Conservation (phyloP, 2,113 vertebrate genomes). For the Brachyhypopomus occidentalis region DNA sequence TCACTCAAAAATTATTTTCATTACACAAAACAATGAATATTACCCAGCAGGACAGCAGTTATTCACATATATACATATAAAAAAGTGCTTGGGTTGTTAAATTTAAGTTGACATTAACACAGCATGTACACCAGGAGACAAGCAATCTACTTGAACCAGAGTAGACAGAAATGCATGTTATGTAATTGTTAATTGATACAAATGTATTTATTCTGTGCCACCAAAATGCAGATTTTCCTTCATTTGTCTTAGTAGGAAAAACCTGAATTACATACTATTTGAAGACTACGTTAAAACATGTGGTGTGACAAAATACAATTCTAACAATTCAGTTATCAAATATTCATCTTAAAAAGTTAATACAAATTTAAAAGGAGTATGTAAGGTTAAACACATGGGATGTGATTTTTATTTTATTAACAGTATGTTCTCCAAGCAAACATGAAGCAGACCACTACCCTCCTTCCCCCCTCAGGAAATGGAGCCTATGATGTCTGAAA, state of each 20-base stretch:
- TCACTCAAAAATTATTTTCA: not conserved
- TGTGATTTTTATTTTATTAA: not conserved
- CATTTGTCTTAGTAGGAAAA: not conserved
- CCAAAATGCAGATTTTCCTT: slow-evolving; percentile 2
- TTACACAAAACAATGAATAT: not conserved
- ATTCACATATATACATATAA: slow-evolving; percentile 29
- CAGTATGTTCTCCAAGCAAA: not conserved
- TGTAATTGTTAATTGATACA: not conserved
- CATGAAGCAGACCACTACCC: too few relatives aligned
- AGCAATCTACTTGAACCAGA: slow-evolving; percentile 6
- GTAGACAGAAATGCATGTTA: not conserved
- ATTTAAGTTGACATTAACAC: slow-evolving; percentile 16
- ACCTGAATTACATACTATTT: not conserved
- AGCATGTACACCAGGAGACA: slow-evolving; percentile 2
- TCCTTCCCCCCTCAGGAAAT: too few relatives aligned
- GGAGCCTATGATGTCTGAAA: not conserved
- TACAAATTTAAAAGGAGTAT: not conserved
- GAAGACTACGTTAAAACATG: too few relatives aligned
- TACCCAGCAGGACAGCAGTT: not conserved
- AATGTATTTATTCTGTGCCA: not conserved
- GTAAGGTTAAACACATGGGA: not conserved
- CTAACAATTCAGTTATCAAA: slow-evolving; percentile 26
- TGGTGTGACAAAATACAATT: not conserved
- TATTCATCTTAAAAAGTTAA: slow-evolving; percentile 37
- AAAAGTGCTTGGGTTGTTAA: not conserved